Evolutionary conservation across 2,888 invertebrate species (phyloP), one percentile per base, ranked within the genome.

Genomic region (Polydrusus pterygomalis): DNA sequence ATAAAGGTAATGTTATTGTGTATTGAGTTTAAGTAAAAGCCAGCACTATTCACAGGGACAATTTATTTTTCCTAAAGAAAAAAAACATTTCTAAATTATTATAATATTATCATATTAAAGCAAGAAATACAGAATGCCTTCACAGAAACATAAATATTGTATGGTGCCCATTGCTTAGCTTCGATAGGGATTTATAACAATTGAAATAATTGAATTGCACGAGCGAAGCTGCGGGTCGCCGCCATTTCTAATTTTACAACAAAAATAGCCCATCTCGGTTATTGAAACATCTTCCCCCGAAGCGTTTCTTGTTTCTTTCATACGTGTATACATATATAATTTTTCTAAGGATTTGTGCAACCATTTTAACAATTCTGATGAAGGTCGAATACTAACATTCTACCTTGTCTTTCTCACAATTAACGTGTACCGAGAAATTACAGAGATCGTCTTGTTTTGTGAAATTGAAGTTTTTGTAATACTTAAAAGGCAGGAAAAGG

Each of bases 341-440:
- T 70, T 70, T 70, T 70, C 18, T 68, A 6, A 13, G 17, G 47
- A 25, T 58, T 58, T 69, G 17, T 69, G 69, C 69, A 60, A 70
- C 45, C 45, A 45, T 47, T 60, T 47, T 70, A 62, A 62, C 40
- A 62, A 70, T 47, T 62, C 60, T 49, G 15, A 38, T 1, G 62
- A 70, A 70, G 70, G 70, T 62, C 70, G 70, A 58, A 70, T 51
- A 13, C 64, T 17, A 34, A 17, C 64, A 47, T 13, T 15, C 47
- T 49, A 47, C 67, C 60, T 62, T 70, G 70, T 49, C 58, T 62
- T 70, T 70, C 38, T 60, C 45, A 47, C 60, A 13, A 30, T 60
- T 34, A 18, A 47, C 13, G 8, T 17, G 10, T 60, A 30, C 30
- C n/a, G 0, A 60, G 17, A 60, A 60, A 34, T 56, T 13, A 47